Evolutionary conservation across 2,888 invertebrate species (phyloP).

Genomic region (Rhamphomyia laevipes): DNA sequence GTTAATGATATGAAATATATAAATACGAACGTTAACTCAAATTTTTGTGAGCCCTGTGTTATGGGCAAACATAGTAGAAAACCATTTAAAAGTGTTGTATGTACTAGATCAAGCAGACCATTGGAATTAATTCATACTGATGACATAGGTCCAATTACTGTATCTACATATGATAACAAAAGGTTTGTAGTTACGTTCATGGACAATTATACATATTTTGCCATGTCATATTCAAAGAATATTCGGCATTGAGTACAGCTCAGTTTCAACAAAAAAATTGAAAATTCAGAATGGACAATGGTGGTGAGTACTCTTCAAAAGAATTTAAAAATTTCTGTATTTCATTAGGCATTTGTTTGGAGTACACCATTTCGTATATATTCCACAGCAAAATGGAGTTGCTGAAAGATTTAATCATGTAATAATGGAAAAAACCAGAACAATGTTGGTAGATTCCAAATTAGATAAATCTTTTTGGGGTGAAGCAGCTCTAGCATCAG

Average conservation of each 20-base stretch:
- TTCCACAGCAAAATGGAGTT: constrained; percentile 11
- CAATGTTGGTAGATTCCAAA: constrained; percentile 9
- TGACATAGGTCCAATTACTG: constrained; percentile 24
- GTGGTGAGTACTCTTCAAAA: constrained; percentile 20
- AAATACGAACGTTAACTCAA: not conserved
- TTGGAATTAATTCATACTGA: constrained; percentile 21
- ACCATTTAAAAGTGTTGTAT: constrained; percentile 16
- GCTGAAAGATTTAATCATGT: constrained; percentile 6
- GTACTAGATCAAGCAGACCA: not conserved
- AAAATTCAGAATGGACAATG: constrained; percentile 10
- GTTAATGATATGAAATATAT: not conserved
- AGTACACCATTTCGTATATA: constrained; percentile 12
- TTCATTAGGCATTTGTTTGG: constrained; percentile 18
- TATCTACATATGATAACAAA: constrained; percentile 15
- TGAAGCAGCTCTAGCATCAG: constrained; percentile 8
- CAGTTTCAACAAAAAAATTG: constrained; percentile 6
- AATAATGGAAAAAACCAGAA: constrained; percentile 8
- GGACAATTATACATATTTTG: constrained; percentile 23
- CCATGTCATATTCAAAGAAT: constrained; percentile 13
- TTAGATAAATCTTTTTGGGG: constrained; percentile 7
- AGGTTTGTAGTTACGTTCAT: constrained; percentile 22
- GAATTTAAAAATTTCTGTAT: constrained; percentile 13
- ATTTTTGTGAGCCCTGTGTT: constrained; percentile 13
- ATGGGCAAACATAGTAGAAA: constrained; percentile 16
- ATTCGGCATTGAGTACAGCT: constrained; percentile 4